Evolutionary conservation across 2,113 vertebrate species (phyloP).

Genomic region (Pipa parva): DNA sequence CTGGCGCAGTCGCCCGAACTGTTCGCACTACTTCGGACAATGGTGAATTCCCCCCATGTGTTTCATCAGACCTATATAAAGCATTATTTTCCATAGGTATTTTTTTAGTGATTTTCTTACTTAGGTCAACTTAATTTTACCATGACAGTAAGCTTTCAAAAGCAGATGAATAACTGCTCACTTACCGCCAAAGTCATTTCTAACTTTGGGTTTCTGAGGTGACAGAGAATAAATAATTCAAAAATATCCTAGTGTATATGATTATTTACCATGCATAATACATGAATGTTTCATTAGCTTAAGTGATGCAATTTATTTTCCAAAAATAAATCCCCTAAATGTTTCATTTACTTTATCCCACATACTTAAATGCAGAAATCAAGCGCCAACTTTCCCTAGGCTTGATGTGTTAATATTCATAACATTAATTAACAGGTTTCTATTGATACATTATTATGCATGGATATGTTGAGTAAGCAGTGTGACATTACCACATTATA

Average conservation of each 20-base stretch:
- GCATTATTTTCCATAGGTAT: too few relatives aligned
- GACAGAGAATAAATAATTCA: conserved; percentile 8
- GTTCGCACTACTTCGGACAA: too few relatives aligned
- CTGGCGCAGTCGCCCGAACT: too few relatives aligned
- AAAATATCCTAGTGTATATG: conserved; percentile 17
- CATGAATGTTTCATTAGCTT: conserved; percentile 7
- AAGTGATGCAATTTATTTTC: conserved; percentile 22
- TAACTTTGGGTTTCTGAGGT: background rate
- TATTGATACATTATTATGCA: background rate
- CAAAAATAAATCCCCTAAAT: background rate
- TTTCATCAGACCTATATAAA: too few relatives aligned
- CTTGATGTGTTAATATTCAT: background rate
- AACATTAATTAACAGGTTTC: conserved; percentile 5
- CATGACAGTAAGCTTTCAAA: background rate
- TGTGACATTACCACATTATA: background rate
- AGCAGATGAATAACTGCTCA: background rate
- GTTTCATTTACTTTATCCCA: conserved; percentile 1
- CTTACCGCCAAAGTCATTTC: background rate
- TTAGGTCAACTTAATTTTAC: background rate
- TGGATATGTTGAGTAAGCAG: conserved; percentile 20
- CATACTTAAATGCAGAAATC: background rate
- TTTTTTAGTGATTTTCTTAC: too few relatives aligned
- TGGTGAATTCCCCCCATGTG: too few relatives aligned
- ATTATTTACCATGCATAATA: conserved; percentile 18
- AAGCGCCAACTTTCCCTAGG: background rate